phyloP scores from a whole-genome alignment of 2,888 invertebrate species.

The Apocheima hispidaria region DNA sequence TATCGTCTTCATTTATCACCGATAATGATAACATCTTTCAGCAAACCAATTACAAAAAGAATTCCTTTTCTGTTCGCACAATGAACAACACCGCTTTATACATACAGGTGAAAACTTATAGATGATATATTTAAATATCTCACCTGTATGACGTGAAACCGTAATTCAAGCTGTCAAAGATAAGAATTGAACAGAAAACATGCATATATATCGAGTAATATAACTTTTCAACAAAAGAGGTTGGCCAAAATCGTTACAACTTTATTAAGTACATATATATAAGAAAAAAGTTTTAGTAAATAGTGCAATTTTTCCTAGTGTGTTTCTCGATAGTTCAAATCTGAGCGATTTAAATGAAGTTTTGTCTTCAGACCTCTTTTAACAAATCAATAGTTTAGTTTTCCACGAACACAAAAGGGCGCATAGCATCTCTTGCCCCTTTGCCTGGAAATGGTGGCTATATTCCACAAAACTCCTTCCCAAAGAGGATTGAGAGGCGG shows the following conservation, averaged over 20 bases:
- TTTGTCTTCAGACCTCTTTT: not conserved
- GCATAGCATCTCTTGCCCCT: no score
- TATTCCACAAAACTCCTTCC: no score
- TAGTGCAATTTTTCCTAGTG: not conserved
- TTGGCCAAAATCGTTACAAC: not conserved
- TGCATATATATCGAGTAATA: not conserved
- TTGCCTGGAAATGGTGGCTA: no score
- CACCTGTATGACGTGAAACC: conserved; percentile 9
- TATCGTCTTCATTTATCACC: not conserved
- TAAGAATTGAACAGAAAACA: not conserved
- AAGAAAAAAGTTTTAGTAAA: not conserved
- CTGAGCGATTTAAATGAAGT: not conserved
- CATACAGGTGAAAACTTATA: conserved; percentile 4
- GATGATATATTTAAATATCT: not conserved
- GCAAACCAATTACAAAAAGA: not conserved
- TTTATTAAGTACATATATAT: not conserved
- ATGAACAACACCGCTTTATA: not conserved
- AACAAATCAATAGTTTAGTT: not conserved
- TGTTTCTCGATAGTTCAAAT: not conserved
- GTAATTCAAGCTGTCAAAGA: not conserved
- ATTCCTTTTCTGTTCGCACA: not conserved
- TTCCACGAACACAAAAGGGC: not conserved
- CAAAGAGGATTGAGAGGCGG: no score
- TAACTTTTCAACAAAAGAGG: not conserved
- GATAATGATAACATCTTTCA: not conserved